Evolutionary conservation across 2,888 invertebrate genomes (phyloP), one percentile per base, ranked within the genome.

Genomic region (Anoncus sp.): DNA sequence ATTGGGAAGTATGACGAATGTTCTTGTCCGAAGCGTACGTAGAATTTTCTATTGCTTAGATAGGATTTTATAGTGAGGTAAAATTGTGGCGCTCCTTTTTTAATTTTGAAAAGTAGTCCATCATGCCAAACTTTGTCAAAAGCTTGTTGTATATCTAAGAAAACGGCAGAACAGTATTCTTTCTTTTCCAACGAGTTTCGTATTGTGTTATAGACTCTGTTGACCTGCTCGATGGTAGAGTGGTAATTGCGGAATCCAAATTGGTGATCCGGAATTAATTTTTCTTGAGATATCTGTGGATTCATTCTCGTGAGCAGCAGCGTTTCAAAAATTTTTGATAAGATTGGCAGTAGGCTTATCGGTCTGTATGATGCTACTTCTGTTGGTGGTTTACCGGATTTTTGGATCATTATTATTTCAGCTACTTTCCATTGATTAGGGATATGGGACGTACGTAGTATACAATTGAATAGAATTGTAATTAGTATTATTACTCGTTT

Each of bases 281-380:
- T 40, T 1, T 77, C 16, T 27, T 45, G 12, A 3, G 67, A 51
- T n/a, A 82, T 72, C 24, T 78, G 43, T 40, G 20, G 4, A 14
- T 76, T 78, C 3, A 84, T 43, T 73, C 76, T 77, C 43, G 53
- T 62, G 3, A 81, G 70, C 1, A 86, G 9, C 43, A 85, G 18
- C 80, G 82, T 86, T 73, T 86, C 85, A 22, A 84, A 82, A 24
- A 85, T 1, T 60, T 84, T 86, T 1, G 80, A 84, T 3, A 86
- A 43, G 3, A 81, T 73, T 53, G 84, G 76, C 9, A 86, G 57
- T 20, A 53, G 27, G 27, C 53, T 53, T 4, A 53, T 27, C 14
- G 53, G 83, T 70, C 81, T 51, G 43, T 85, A 83, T 20, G 81
- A 85, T 24, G 75, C 75, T 59, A 75, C 60, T 45, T 83, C 80